Evolutionary conservation across 2,797 vertebrate genomes (phyloP), one percentile per base, ranked within the genome.

Genomic region (Myotis findleyi): DNA sequence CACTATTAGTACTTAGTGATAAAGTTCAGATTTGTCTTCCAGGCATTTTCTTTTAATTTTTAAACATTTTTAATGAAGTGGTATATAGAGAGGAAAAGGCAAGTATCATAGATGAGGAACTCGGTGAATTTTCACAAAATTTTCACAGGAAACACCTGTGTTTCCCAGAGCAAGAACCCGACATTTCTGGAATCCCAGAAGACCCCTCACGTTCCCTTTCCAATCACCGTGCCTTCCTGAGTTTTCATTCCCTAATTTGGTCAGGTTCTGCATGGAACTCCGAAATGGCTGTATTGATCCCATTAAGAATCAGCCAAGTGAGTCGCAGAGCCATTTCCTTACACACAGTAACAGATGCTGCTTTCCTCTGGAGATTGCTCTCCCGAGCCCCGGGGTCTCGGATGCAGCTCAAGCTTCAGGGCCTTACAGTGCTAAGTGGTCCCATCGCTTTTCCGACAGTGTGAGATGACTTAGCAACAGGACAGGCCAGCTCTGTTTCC

Each of bases 201-300:
- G 21, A 14, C 68, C 51, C 25, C 57, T 92, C 7, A 5, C 25
- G 84, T 87, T 87, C 62, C 30, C 68, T 84, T 89, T 66, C 76
- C 59, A 59, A n/a, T 90, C 72, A 68, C 38, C 12, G 23, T 30
- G 73, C 33, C 77, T 95, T 89, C 71, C 62, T 93, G 75, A 62
- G 82, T 93, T 95, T 88, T 41, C 73, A 81, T 91, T 85, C 51
- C 57, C 69, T 88, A 21, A 83, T 97, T 90, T 92, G 86, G 66
- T 87, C 30, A 51, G 75, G 53, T 91, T 95, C 92, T 73, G 69
- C 49, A 25, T 23, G 55, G 6, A 87, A 23, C 92, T 89, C 92
- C n/a, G 57, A 97, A 97, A 94, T 95, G 59, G 64, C 11, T 94
- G 90, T 97, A 98, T 95, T 66, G 96, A 96, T 97, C 87, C 96